Base-by-base conservation (phyloP, 2,113 vertebrate species). In the Anhinga rufa region DNA sequence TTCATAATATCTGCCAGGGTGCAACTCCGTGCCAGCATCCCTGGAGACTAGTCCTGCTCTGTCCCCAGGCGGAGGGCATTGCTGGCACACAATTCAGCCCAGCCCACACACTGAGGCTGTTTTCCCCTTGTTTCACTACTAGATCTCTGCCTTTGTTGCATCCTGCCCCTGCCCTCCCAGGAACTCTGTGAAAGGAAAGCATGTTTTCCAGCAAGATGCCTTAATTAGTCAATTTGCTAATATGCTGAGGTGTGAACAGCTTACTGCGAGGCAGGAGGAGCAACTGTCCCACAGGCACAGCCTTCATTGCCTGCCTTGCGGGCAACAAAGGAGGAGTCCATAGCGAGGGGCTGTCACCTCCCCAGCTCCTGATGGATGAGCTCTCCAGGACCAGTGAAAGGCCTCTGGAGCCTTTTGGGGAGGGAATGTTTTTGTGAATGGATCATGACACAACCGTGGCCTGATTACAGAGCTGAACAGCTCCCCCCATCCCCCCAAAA, bases 161-260 rank as follows among this genome's bases (percentile, higher is more conserved):
- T 61, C 82, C 49, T 69, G 49, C 24, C 11, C 38, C 40, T 82
- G 84, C 60, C 78, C 78, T 87, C 72, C 84, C 77, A 81, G 71
- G 29, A 91, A 36, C 42, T 17, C 20, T 7, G 48, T 28, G 61
- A 57, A 72, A 58, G 17, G 14, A 65, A 77, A 68, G 34, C 36
- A 38, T 12, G 4, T 61, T 92, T 96, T 74, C 77, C 77, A 79
- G 92, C 69, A 58, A 62, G 74, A 31, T 58, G 46, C 64, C 46
- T 17, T 83, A 95, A 92, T 95, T 90, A 95, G 72, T 48, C 92
- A 49, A 74, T 94, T 88, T 83, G 86, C n/a, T 95, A 88, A 88
- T 88, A 77, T 2, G 18, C 88, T 15, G 91, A 92, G 91, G 94
- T 90, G 92, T 70, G 93, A 92, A 90, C 0, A 3, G 91, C 70